Conservation (phyloP, 2,797 vertebrate species). For the Hirundo rustica region DNA sequence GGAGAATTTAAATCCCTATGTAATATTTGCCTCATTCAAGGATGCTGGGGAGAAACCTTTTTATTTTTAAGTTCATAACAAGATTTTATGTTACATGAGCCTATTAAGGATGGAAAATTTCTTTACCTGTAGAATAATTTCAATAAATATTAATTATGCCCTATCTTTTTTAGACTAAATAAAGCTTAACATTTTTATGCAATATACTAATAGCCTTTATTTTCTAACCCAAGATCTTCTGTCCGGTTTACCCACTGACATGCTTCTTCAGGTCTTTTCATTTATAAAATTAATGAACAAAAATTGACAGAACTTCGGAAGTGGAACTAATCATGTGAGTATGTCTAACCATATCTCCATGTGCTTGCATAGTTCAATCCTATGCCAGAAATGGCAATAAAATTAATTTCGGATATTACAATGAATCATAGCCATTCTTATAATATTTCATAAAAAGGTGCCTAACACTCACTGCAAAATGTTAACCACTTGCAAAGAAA, state of each 20-base stretch:
- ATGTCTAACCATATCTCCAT: not conserved
- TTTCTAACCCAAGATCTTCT: not conserved
- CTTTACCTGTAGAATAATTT: not conserved
- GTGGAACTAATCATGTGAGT: not conserved
- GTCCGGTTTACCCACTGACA: not conserved
- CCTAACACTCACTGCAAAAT: not conserved
- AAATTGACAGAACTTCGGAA: not conserved
- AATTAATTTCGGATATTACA: not conserved
- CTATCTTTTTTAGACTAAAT: not conserved
- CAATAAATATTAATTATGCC: not conserved
- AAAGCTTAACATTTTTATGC: not conserved
- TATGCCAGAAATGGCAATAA: not conserved
- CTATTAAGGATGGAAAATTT: not conserved
- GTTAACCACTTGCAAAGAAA: not conserved
- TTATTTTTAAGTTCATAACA: not conserved
- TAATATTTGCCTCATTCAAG: not conserved
- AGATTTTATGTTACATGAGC: not conserved
- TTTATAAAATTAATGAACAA: not conserved
- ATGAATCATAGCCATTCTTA: not conserved
- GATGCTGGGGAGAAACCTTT: not conserved
- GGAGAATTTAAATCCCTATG: not conserved
- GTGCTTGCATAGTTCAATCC: not conserved
- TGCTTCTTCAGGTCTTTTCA: not conserved
- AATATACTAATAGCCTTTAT: not conserved
- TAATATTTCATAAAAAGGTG: not conserved